Conservation (phyloP, 2,797 vertebrate species). For the Paratrypauchen microcephalus region DNA sequence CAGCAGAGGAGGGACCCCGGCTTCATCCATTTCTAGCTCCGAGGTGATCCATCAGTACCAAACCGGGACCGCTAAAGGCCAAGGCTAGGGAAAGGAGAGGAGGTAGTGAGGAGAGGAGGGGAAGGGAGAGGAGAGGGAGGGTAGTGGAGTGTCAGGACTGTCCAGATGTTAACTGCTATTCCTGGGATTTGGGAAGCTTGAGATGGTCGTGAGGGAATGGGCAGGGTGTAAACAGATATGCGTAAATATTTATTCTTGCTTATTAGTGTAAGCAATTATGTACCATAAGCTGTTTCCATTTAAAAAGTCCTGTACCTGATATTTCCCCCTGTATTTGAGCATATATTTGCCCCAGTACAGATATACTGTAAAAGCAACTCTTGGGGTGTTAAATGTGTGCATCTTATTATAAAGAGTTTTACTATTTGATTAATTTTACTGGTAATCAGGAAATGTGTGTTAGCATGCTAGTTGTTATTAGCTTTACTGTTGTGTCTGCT, state of each 20-base stretch:
- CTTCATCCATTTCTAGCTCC: constrained; percentile 60
- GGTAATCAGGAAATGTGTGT: no score
- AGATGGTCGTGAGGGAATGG: not conserved
- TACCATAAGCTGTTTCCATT: not conserved
- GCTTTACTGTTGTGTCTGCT: no score
- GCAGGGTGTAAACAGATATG: not conserved
- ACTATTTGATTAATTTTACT: no score
- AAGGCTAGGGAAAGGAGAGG: constrained; percentile 52
- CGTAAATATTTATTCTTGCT: not conserved
- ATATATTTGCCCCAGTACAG: no score
- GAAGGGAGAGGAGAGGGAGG: not conserved
- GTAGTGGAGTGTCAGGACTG: constrained; percentile 52
- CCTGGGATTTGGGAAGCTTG: constrained; percentile 29
- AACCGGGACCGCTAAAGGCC: constrained; percentile 57
- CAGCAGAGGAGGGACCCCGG: constrained; percentile 24
- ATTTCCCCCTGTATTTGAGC: no score
- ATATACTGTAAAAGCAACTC: no score
- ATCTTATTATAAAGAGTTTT: no score
- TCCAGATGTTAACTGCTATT: constrained; percentile 56
- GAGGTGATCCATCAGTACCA: constrained; percentile 71
- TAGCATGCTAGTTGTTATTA: no score
- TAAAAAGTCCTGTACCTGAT: no score
- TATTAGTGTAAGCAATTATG: not conserved
- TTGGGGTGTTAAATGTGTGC: no score
- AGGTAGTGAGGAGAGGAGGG: constrained; percentile 40